Base-by-base conservation (phyloP, 2,113 vertebrate genomes). In the Pantherophis guttatus region DNA sequence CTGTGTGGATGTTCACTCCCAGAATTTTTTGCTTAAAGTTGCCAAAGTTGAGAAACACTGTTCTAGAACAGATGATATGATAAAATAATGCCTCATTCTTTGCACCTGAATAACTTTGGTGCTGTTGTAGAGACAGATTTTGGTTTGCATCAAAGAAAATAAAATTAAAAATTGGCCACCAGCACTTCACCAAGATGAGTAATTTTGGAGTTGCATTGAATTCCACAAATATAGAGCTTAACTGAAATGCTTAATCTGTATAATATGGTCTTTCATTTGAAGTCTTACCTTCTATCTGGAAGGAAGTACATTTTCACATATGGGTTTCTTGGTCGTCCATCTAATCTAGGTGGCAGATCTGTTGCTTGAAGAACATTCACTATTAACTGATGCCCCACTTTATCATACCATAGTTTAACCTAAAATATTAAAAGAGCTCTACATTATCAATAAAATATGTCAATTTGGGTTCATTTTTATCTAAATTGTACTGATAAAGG, bases 261-360 rank as follows among this genome's bases (percentile, higher is more conserved):
- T 0, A 93, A 29, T 2, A 86, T 2, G 39, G 7, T 29, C 94
- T 95, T 87, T 93, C 15, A 90, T 55, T 15, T 55, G 7, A 75
- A 94, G 70, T 75, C 70, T 4, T 98, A 98, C 98, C 98, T 98
- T 97, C 98, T 98, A 94, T 99, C 99, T 89, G 99, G 99, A 96
- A 99, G 98, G 97, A 99, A 99, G 97, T 99, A 99, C 99, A 99
- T 99, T 97, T 99, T 99, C 95, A 99, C 99, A 94, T 99, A 99
- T 50, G 99, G 99, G 97, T 99, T 99, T 89, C 99, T 98, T 65
- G 99, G 99, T 85, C 99, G 98, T 59, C 98, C 99, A 85, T 99
- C 99, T 86, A 97, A 97, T 96, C 99, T 98, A 89, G 98, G 8
- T 65, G 99, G 99, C 90, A 99, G 98, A 95, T 99, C 99, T 97